Evolutionary conservation across 2,113 vertebrate genomes (phyloP), one percentile per base, ranked within the genome.

Genomic region (Callaeas wilsoni): DNA sequence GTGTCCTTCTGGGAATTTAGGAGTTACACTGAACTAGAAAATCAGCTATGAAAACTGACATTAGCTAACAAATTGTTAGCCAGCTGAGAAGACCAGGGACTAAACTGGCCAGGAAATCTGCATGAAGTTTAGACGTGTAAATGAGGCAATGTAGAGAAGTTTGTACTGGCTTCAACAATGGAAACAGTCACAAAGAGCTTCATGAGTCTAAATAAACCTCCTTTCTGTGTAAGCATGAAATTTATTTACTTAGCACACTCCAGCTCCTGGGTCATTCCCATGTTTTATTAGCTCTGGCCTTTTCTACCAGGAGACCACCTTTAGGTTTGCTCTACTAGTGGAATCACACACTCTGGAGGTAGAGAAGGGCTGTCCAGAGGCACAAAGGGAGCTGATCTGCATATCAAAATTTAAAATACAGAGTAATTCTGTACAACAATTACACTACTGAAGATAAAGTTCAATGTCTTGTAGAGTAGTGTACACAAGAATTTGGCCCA

Each of bases 381-480:
- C 13, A 59, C 16, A 50, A 60, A 76, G 8, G 22, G 12, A 91
- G 62, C 4, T 49, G 26, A 16, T 33, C 14, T 55, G 7, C 14
- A 49, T 23, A 14, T 27, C 39, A 91, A 9, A 80, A 76, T 73
- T 59, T 52, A 56, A 86, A 93, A 68, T 42, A n/a, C 11, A 53
- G 4, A 78, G 16, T 62, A 7, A 30, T 62, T 63, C 23, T 57
- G 10, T 60, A 71, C 32, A 69, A 55, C 18, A 79, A n/a, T 52
- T 70, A 63, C 25, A 63, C 2, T 13, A 21, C 5, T 35, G 22
- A 91, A 84, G 33, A 67, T 10, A 65, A 89, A 70, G 33, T 46
- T 65, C 3, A 1, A 17, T 0, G 0, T 32, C 46, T 18, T 73
- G 8, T 35, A 69, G 12, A 39, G 14, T 47, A 33, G 6, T 30